Evolutionary conservation across 1,140 invertebrate species (phyloP).

Genomic region (Drosophila lowei): DNA sequence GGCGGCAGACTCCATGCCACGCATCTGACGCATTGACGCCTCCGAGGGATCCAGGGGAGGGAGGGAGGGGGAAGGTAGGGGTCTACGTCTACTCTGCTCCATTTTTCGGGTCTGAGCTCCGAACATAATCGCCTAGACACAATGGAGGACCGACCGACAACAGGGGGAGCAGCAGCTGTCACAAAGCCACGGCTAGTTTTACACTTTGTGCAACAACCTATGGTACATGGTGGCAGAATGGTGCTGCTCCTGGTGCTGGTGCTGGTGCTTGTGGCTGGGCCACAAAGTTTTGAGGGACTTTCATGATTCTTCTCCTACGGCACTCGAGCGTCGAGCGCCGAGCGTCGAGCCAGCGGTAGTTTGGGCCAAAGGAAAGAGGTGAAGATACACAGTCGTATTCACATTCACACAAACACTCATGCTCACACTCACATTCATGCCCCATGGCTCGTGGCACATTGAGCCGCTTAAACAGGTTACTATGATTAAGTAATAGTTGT

Average conservation of each 20-base stretch:
- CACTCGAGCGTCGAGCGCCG: constrained; percentile 34
- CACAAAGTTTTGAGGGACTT: constrained; percentile 48
- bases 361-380: constrained; percentile 1
- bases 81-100: too few relatives aligned
- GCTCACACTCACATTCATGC: neutral
- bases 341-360: constrained; percentile 15
- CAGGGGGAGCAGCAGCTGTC: constrained; percentile 18
- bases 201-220: constrained; percentile 46
- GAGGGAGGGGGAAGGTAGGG: neutral
- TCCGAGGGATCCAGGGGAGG: neutral
- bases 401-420: constrained; percentile 4
- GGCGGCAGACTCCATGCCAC: too few relatives aligned
- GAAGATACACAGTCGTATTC: neutral
- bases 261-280: neutral
- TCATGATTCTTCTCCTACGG: constrained; percentile 47
- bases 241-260: neutral
- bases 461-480: constrained; percentile 77
- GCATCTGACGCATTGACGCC: too few relatives aligned
- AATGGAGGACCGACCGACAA: constrained; percentile 14
- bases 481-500: constrained; percentile 79
- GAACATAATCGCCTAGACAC: constrained; percentile 31
- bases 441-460: constrained; percentile 53
- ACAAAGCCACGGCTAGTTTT: constrained; percentile 54
- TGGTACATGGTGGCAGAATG: neutral
- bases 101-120: neutral